A percentile compares a stretch with the other conserved stretches of the same genome.
Evolutionary conservation across 2,797 vertebrate species (phyloP).

Genomic region (Microtus obscurus): DNA sequence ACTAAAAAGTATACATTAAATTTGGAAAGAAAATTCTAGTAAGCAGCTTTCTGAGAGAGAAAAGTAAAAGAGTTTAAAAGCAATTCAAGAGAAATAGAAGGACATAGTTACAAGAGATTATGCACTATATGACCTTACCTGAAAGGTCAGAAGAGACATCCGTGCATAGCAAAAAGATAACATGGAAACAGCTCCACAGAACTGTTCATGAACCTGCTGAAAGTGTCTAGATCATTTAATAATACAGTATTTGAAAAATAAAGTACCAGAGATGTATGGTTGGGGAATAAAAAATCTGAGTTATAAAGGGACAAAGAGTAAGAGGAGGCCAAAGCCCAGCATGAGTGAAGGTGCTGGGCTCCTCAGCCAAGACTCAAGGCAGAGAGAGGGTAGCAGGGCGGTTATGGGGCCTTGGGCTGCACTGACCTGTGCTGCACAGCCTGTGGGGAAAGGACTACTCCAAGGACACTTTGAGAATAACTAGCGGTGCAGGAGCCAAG

Average conservation of each 20-base stretch:
- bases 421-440: slow-evolving; percentile 38
- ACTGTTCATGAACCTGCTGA: slow-evolving; percentile 61
- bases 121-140: slow-evolving; percentile 54
- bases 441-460: slow-evolving; percentile 77
- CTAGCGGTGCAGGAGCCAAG: slow-evolving; percentile 79
- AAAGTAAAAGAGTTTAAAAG: slow-evolving; percentile 69
- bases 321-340: neutral
- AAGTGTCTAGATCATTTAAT: slow-evolving; percentile 32
- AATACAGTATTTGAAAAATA: slow-evolving; percentile 28
- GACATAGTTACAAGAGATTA: slow-evolving; percentile 83
- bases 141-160: slow-evolving; percentile 78
- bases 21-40: slow-evolving; percentile 74
- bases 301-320: slow-evolving; percentile 36
- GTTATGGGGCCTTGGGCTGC: slow-evolving; percentile 60
- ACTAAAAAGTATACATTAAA: slow-evolving; percentile 58
- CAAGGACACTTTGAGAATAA: slow-evolving; percentile 84
- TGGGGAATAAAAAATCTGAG: neutral
- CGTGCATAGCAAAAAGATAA: slow-evolving; percentile 39
- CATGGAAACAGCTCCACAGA: slow-evolving; percentile 80
- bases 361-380: neutral
- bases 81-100: slow-evolving; percentile 82
- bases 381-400: slow-evolving; percentile 49
- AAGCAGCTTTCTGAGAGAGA: slow-evolving; percentile 75
- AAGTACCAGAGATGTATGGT: slow-evolving; percentile 33
- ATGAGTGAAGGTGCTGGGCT: neutral